A percentile compares a stretch with the other conserved stretches of the same genome.
These are phyloP conservation scores for Trichonephila clavata DNA, from an alignment of 1,140 invertebrate species.

Conservation along the genomic window DNA sequence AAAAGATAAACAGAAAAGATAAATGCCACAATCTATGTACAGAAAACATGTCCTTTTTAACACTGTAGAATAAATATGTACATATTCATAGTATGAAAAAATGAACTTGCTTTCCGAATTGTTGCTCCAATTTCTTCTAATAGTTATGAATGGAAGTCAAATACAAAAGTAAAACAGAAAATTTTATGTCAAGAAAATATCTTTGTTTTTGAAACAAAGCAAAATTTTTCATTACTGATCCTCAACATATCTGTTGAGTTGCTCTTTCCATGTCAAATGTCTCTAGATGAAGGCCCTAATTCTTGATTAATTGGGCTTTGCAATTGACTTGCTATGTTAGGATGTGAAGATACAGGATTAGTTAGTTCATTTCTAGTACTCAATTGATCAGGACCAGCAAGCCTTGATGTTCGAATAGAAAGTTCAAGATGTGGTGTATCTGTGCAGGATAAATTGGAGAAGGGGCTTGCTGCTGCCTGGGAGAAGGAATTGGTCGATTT, in stretches of 20 bases:
- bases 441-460: conserved; percentile 83
- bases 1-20: too few species aligned
- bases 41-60: conserved; percentile 22
- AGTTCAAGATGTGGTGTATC: conserved; percentile 78
- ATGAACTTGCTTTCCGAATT: not conserved
- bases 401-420: conserved; percentile 46
- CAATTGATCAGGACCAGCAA: conserved; percentile 72
- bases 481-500: conserved; percentile 83
- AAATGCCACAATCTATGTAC: conserved; percentile 29
- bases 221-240: conserved; percentile 84
- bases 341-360: conserved; percentile 74
- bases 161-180: conserved; percentile 60
- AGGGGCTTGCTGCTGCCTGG: conserved; percentile 86
- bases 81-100: conserved; percentile 25
- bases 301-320: conserved; percentile 77
- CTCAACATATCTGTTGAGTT: conserved; percentile 95
- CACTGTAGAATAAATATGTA: conserved; percentile 13
- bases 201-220: not conserved
- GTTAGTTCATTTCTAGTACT: conserved; percentile 70
- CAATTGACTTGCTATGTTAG: conserved; percentile 72
- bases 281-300: conserved; percentile 69
- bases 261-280: conserved; percentile 91
- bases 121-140: conserved; percentile 7
- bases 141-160: conserved; percentile 40
- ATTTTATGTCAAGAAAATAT: conserved; percentile 63